phyloP scores from a whole-genome alignment of 2,888 invertebrate genomes.

The Rotaria magnacalcarata region DNA sequence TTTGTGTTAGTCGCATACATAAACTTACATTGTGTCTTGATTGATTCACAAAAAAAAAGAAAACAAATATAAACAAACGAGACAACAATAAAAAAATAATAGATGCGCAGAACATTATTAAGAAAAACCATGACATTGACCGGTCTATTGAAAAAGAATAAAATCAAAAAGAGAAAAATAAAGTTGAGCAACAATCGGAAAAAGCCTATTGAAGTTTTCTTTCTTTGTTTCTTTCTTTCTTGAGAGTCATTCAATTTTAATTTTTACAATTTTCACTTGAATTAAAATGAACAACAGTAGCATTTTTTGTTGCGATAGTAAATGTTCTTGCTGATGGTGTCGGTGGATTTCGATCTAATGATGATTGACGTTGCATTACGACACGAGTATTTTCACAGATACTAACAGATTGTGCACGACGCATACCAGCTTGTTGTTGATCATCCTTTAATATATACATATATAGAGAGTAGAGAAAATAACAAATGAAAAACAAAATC shows the following conservation, averaged over 20 bases:
- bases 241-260: background rate
- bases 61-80: background rate
- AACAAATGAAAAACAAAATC: too few species aligned
- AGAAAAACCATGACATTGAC: background rate
- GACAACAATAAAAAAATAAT: background rate
- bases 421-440: background rate
- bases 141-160: background rate
- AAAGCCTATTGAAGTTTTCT: background rate
- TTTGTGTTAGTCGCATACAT: too few species aligned
- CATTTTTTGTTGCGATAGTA: background rate
- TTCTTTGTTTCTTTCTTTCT: background rate
- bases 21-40: background rate
- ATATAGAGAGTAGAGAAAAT: background rate
- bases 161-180: background rate
- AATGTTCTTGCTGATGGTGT: background rate
- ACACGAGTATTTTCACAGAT: slow-evolving; percentile 1
- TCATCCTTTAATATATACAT: background rate
- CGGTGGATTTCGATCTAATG: background rate
- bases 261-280: background rate
- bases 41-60: background rate
- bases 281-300: background rate
- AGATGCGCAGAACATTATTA: background rate
- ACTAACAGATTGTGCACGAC: slow-evolving; percentile 2
- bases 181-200: background rate
- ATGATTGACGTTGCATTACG: background rate